Evolutionary conservation across 2,797 vertebrate genomes (phyloP).

Genomic region (Spea hammondii): DNA sequence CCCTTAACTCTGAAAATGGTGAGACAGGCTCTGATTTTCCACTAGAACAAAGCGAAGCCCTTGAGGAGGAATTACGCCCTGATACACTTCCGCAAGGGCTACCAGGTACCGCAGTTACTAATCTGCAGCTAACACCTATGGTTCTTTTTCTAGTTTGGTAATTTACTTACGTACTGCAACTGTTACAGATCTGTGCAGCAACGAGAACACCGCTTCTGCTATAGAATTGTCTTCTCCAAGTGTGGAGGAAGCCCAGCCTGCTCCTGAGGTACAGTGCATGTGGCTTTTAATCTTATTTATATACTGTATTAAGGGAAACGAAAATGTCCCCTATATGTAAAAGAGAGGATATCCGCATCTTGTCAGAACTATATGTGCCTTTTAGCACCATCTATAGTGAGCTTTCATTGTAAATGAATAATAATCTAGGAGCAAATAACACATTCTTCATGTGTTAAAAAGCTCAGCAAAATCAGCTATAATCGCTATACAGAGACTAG

Average conservation of each 20-base stretch:
- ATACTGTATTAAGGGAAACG: too few relatives aligned
- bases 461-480: too few relatives aligned
- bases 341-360: too few relatives aligned
- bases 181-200: slow-evolving; percentile 11
- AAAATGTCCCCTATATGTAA: too few relatives aligned
- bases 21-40: slow-evolving; percentile 58
- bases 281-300: slow-evolving; percentile 10
- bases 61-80: slow-evolving; percentile 57
- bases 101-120: slow-evolving; percentile 12
- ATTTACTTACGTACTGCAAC: slow-evolving; percentile 5
- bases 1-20: slow-evolving; percentile 71
- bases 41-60: slow-evolving; percentile 58
- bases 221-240: slow-evolving; percentile 57
- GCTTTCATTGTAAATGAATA: too few relatives aligned
- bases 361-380: too few relatives aligned
- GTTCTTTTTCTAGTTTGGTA: not conserved
- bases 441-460: too few relatives aligned
- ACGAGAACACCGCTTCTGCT: not conserved
- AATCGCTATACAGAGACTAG: too few relatives aligned
- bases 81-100: not conserved
- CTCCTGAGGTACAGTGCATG: slow-evolving; percentile 49
- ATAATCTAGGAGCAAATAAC: too few relatives aligned
- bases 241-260: slow-evolving; percentile 52
- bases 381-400: too few relatives aligned
- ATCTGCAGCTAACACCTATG: not conserved